These are phyloP conservation scores for Perccottus glenii DNA, from an alignment of 2,113 vertebrate genomes.

Conservation along the genomic window DNA sequence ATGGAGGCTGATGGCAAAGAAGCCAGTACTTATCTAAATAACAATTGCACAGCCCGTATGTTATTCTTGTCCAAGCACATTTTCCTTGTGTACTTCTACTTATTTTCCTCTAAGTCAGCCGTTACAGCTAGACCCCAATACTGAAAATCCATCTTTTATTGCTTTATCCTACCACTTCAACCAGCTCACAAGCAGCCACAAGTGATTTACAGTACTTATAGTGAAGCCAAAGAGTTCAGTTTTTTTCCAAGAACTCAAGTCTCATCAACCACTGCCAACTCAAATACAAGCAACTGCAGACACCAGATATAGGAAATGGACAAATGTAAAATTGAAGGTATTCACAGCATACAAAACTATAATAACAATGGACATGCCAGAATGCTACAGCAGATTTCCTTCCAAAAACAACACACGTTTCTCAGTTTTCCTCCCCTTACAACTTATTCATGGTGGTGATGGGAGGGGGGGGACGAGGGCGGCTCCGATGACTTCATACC, in stretches of 20 bases:
- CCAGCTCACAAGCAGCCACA: slow-evolving; percentile 29
- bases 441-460: slow-evolving; percentile 62
- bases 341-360: slow-evolving; percentile 23
- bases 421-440: slow-evolving; percentile 16
- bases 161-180: slow-evolving; percentile 7
- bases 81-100: background rate
- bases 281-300: slow-evolving; percentile 21
- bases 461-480: background rate
- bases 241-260: slow-evolving; percentile 43
- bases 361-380: slow-evolving; percentile 10
- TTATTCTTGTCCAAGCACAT: slow-evolving; percentile 9
- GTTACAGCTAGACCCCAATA: slow-evolving; percentile 14
- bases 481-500: slow-evolving; percentile 61
- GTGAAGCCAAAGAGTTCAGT: slow-evolving; percentile 22
- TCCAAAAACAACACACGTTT: slow-evolving; percentile 34
- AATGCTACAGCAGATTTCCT: slow-evolving; percentile 2
- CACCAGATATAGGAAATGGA: background rate
- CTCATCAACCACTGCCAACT: slow-evolving; percentile 30
- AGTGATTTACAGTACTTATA: slow-evolving; percentile 23
- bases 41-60: slow-evolving; percentile 25
- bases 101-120: slow-evolving; percentile 20
- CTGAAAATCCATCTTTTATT: slow-evolving; percentile 31
- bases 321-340: slow-evolving; percentile 4
- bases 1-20: slow-evolving; percentile 34
- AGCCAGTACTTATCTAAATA: slow-evolving; percentile 51